Percentiles rank a stretch among this genome's conserved stretches.
Conservation (phyloP, 2,888 invertebrate species). For the Theodoxus fluviatilis region DNA sequence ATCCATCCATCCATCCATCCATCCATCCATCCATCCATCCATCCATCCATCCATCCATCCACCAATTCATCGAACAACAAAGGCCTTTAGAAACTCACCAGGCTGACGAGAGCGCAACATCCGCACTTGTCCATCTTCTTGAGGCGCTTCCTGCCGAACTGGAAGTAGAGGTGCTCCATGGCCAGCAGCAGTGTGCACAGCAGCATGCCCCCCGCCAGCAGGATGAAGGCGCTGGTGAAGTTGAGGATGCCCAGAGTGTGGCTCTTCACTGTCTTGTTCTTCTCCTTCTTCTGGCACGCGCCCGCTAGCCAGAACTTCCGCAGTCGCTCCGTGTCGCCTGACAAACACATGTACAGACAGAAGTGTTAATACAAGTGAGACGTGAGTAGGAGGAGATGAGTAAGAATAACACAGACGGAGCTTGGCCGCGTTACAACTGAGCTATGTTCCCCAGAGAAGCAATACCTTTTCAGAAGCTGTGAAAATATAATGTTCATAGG, state of each 20-base stretch:
- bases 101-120: constrained; percentile 91
- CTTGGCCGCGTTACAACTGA: too few relatives aligned
- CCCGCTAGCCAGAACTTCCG: constrained; percentile 95
- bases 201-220: constrained; percentile 92
- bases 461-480: too few relatives aligned
- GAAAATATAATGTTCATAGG: too few relatives aligned
- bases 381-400: too few relatives aligned
- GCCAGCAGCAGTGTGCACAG: constrained; percentile 85
- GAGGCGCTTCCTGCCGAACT: constrained; percentile 71
- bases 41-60: too few relatives aligned
- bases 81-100: constrained; percentile 73
- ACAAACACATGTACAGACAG: too few relatives aligned
- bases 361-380: too few relatives aligned
- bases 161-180: constrained; percentile 93
- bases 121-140: constrained; percentile 77
- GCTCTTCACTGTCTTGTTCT: constrained; percentile 72
- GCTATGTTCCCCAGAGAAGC: too few relatives aligned
- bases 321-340: constrained; percentile 90
- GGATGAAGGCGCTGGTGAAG: constrained; percentile 94
- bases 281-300: constrained; percentile 88
- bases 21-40: too few relatives aligned
- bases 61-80: background rate
- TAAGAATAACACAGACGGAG: too few relatives aligned
- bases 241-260: constrained; percentile 73
- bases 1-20: too few relatives aligned